Percentiles rank a stretch among this genome's conserved stretches.
These are phyloP conservation scores for Fragum whitleyi DNA, from an alignment of 2,888 invertebrate genomes.

Conservation along the genomic window DNA sequence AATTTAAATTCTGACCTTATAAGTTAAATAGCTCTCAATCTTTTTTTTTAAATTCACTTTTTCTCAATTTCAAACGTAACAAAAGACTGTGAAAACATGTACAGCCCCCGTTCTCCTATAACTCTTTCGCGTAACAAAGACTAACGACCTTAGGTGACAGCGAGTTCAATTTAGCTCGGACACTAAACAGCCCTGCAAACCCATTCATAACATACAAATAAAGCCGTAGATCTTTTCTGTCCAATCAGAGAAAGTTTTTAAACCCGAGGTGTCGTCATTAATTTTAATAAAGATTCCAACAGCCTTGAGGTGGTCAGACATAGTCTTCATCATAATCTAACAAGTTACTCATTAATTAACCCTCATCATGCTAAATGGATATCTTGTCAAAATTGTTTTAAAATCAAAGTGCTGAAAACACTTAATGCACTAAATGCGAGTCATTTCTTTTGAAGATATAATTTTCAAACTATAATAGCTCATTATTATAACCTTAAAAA, in stretches of 20 bases:
- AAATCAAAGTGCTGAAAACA: too few relatives aligned
- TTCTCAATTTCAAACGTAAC: background rate
- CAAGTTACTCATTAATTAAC: too few relatives aligned
- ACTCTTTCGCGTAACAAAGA: slow-evolving; percentile 7
- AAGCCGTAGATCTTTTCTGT: slow-evolving; percentile 1
- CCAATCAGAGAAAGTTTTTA: slow-evolving; percentile 22
- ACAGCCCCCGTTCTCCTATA: slow-evolving; percentile 1
- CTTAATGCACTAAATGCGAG: too few relatives aligned
- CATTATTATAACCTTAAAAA: too few relatives aligned
- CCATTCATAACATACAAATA: slow-evolving; percentile 19
- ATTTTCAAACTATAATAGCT: too few relatives aligned
- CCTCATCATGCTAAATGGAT: too few relatives aligned
- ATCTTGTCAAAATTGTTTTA: too few relatives aligned
- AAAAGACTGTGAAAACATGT: slow-evolving; percentile 13
- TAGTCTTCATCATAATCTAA: too few relatives aligned
- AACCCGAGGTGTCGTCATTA: slow-evolving; percentile 9
- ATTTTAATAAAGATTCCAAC: slow-evolving; percentile 19
- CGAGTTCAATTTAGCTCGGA: slow-evolving; percentile 10
- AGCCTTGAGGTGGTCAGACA: slow-evolving; percentile 10
- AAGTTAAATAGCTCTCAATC: background rate
- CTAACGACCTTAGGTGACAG: background rate
- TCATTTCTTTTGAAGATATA: too few relatives aligned
- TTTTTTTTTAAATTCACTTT: slow-evolving; percentile 7
- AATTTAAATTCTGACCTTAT: slow-evolving; percentile 2
- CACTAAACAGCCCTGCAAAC: slow-evolving; percentile 2